Base-by-base conservation (phyloP, 1,140 invertebrate genomes). In the Aleiodes sp. region DNA sequence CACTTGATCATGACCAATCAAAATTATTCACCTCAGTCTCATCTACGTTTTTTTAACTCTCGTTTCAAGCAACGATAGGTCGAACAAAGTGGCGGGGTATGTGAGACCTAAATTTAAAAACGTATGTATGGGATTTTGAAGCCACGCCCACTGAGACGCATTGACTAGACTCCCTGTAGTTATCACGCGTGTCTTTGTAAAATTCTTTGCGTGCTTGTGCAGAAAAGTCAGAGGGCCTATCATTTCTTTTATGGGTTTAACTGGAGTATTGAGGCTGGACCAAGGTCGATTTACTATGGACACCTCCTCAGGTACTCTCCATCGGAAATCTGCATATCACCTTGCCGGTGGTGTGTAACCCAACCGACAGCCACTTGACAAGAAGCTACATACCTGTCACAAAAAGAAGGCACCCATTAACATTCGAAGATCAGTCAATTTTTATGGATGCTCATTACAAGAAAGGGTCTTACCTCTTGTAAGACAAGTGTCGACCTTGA, bases 401-500 rank as follows among this genome's bases (percentile, higher is more conserved):
- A n/a, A n/a, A n/a, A n/a, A n/a, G n/a, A 52, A 52, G 46, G 46
- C 26, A 21, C 19, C 46, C 26, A 52, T 52, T 52, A 52, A 2
- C 16, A 52, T 24, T 52, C 10, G 4, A 16, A 52, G n/a, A n/a
- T n/a, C 9, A 52, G 26, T 16, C 46, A 21, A 52, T 52, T 46
- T 46, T 52, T 16, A 52, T 52, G 46, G 46, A 52, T 52, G 63
- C 41, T 64, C 14, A 26, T 65, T 56, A 12, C 16, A 35, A 26
- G 41, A 43, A 52, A 29, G 43, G 28, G 41, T 28, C 31, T 37
- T 29, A 2, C 31, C 61, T 39, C 37, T 39, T 61, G 60, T 29
- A 33, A 29, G 16, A 62, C 59, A 39, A 43, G 16, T 66, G 39
- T 64, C 64, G 65, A 57, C 70, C 70, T 71, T 71, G 70, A 71